Evolutionary conservation across 1,140 invertebrate species (phyloP), one percentile per base, ranked within the genome.

Genomic region (Mamestra configurata): DNA sequence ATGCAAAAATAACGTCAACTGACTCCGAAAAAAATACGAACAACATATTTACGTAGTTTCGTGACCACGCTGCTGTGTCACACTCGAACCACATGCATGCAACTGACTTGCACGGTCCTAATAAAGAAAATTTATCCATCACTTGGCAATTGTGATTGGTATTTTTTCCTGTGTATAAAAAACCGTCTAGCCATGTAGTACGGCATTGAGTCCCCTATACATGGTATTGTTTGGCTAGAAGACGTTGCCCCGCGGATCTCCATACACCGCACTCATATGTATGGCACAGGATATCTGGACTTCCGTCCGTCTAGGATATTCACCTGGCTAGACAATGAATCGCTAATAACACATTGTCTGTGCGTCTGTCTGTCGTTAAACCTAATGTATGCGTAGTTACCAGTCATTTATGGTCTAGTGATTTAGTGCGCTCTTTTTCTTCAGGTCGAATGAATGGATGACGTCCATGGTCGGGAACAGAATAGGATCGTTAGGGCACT

Each of bases 281-380:
- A 88, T 85, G 86, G 84, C 81, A 89, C 89, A 90, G 92, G 92
- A 93, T 89, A 91, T 90, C 90, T 90, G 61, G 79, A 89, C 92
- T 93, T 92, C 92, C 91, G 90, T 18, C 83, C 86, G 89, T 89
- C 90, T 93, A 89, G 86, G 88, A 88, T 87, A 85, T 90, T 89
- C 86, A 88, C 88, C 83, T 77, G 81, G 81, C 90, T 90, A 93
- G 87, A 92, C 90, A 89, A 91, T 93, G 90, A 89, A 92, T 84
- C 82, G 81, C 83, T 90, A 87, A 88, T 87, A 86, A 89, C 78
- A 84, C 82, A 82, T 81, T 84, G 87, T 87, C 85, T 86, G 77
- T 79, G 53, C 73, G 82, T 82, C 84, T 83, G 86, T 88, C 86
- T 88, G 86, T 89, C 86, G 87, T 88, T 89, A 85, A 79, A 87